phyloP scores from a whole-genome alignment of 2,888 invertebrate species.

The Scrobipalpa costella region DNA sequence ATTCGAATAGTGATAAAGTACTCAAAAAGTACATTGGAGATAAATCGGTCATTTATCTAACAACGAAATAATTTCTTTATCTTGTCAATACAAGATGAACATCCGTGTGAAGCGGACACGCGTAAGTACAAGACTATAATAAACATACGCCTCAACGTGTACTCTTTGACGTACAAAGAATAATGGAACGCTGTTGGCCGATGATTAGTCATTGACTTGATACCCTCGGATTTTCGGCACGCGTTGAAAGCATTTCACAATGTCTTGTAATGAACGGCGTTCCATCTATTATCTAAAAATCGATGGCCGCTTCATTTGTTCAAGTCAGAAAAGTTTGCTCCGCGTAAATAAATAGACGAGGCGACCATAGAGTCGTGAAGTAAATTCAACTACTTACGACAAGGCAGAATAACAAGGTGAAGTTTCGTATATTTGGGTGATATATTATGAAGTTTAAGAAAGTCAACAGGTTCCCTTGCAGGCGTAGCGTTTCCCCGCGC shows the following conservation, averaged over 20 bases:
- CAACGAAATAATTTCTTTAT: conserved; percentile 20
- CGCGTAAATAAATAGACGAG: conserved; percentile 23
- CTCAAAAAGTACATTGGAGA: neutral
- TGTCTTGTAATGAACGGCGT: conserved; percentile 25
- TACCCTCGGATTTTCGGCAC: conserved; percentile 25
- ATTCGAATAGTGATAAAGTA: neutral
- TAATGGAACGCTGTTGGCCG: conserved; percentile 28
- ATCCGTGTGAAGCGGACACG: conserved; percentile 13
- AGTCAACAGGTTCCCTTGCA: conserved; percentile 57
- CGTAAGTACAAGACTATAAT: neutral
- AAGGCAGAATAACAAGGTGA: conserved; percentile 42
- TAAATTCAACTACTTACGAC: conserved; percentile 49
- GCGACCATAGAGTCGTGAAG: conserved; percentile 25
- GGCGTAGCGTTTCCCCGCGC: conserved; percentile 47
- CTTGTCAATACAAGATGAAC: conserved; percentile 22
- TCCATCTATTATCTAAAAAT: conserved; percentile 23
- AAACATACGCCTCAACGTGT: conserved; percentile 15
- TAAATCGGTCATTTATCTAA: conserved; percentile 8
- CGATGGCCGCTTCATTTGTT: conserved; percentile 19
- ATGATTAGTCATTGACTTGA: conserved; percentile 29
- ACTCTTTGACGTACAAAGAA: conserved; percentile 21
- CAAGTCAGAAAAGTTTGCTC: conserved; percentile 19
- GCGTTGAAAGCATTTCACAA: conserved; percentile 29
- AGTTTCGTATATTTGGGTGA: conserved; percentile 46
- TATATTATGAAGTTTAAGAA: conserved; percentile 60